Base-by-base conservation (phyloP, 1,140 invertebrate genomes). In the Pogonomyrmex barbatus region DNA sequence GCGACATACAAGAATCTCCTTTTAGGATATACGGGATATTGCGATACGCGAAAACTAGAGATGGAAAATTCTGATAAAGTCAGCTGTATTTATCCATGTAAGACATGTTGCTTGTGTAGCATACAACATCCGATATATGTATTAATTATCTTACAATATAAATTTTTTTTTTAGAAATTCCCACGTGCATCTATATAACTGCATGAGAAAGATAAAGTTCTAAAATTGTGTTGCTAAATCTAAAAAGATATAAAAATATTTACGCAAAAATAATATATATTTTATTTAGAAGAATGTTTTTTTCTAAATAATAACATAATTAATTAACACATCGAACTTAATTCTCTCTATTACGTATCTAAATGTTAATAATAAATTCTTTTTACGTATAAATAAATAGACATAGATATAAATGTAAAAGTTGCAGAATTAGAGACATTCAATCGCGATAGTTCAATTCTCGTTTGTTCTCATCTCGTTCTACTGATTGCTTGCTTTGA, bases 401-500 rank as follows among this genome's bases (percentile, higher is more conserved):
- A 24, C 24, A 24, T 24, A 24, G 24, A 24, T 24, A 24, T 24
- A 24, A 24, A 24, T 24, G 24, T 0, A 24, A 24, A 24, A 0
- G 24, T 24, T 24, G 24, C 24, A 24, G 52, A 82, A 36, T 42
- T 45, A 50, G 45, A 54, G n/a, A 39, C 42, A 84, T 17, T n/a
- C 12, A 62, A 65, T 54, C 24, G 33, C 12, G 73, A 84, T 54
- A 63, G 83, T 86, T 89, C 36, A 30, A 89, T 85, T 71, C 56
- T 87, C 75, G 60, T 85, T 81, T 76, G n/a, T 73, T 87, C 88
- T 91, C 87, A 81, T 88, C 89, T 91, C 81, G 89, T 93, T 93
- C 91, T 94, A 90, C 88, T 91, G 92, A 93, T 93, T 91, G 90
- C 91, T 93, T 91, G 91, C 92, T 94, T 94, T 94, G 93, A 94